phyloP scores from a whole-genome alignment of 2,888 invertebrate species.

The Acronicta leporina region DNA sequence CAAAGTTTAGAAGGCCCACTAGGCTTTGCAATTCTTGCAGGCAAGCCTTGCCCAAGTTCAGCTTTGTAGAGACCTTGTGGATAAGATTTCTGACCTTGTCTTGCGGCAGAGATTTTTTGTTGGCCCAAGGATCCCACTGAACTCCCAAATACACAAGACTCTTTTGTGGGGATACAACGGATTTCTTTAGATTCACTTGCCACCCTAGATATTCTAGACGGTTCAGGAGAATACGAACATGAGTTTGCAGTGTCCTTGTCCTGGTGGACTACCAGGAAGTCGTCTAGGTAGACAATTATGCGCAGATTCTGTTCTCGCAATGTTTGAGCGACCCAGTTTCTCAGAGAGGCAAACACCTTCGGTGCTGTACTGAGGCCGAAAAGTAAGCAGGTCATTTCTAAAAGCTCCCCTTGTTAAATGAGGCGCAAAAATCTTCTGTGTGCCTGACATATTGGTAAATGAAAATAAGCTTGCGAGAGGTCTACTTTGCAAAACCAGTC shows the following conservation, averaged over 20 bases:
- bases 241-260: slow-evolving; percentile 3
- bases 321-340: slow-evolving; percentile 9
- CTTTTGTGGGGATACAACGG: slow-evolving; percentile 26
- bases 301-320: not conserved
- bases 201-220: slow-evolving; percentile 29
- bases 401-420: slow-evolving; percentile 27
- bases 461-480: slow-evolving; percentile 51
- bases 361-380: slow-evolving; percentile 58
- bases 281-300: slow-evolving; percentile 13
- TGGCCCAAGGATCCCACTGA: slow-evolving; percentile 38
- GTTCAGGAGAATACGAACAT: slow-evolving; percentile 17
- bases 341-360: slow-evolving; percentile 27
- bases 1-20: slow-evolving; percentile 47
- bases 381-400: slow-evolving; percentile 55
- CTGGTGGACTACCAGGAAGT: slow-evolving; percentile 11
- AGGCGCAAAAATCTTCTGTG: slow-evolving; percentile 54
- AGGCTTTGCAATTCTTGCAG: slow-evolving; percentile 49
- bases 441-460: slow-evolving; percentile 26
- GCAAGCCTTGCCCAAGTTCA: slow-evolving; percentile 1
- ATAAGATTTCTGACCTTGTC: slow-evolving; percentile 15
- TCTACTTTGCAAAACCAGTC: no score
- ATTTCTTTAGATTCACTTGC: slow-evolving; percentile 39
- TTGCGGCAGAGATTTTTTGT: slow-evolving; percentile 6
- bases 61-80: no score
- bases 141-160: slow-evolving; percentile 38